Evolutionary conservation across 2,797 vertebrate genomes (phyloP).

Genomic region (Microhierax caerulescens): DNA sequence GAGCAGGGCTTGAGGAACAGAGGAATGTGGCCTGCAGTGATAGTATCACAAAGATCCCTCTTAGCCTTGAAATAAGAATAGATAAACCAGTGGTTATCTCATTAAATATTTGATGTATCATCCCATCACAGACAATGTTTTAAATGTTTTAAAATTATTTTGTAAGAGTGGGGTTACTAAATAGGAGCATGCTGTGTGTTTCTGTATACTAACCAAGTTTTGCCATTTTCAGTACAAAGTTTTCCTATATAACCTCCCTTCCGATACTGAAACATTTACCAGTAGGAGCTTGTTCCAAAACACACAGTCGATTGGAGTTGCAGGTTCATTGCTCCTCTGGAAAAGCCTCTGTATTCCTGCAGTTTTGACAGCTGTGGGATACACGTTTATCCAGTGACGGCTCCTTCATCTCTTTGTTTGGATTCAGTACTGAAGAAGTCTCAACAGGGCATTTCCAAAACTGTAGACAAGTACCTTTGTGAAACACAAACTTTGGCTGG

Average conservation of each 20-base stretch:
- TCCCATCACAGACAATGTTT: neutral
- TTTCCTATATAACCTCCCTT: neutral
- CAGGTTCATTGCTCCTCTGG: neutral
- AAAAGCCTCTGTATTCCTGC: neutral
- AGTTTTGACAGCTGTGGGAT: neutral
- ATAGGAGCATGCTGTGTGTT: neutral
- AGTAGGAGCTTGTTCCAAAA: neutral
- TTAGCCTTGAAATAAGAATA: neutral
- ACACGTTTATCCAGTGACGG: neutral
- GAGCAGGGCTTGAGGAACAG: neutral
- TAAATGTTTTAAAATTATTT: neutral
- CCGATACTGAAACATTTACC: neutral
- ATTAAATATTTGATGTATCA: neutral
- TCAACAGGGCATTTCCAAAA: neutral
- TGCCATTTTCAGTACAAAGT: neutral
- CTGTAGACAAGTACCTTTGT: neutral
- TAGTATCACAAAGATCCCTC: neutral
- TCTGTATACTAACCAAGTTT: neutral
- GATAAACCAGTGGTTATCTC: neutral
- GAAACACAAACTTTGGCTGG: neutral
- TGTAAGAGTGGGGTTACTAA: neutral
- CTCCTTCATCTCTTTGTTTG: neutral
- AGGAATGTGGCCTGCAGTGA: neutral
- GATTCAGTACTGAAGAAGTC: neutral
- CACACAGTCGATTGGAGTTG: rapidly evolving